Evolutionary conservation across 2,113 vertebrate species (phyloP), one percentile per base, ranked within the genome.

Genomic region (Petromus typicus): DNA sequence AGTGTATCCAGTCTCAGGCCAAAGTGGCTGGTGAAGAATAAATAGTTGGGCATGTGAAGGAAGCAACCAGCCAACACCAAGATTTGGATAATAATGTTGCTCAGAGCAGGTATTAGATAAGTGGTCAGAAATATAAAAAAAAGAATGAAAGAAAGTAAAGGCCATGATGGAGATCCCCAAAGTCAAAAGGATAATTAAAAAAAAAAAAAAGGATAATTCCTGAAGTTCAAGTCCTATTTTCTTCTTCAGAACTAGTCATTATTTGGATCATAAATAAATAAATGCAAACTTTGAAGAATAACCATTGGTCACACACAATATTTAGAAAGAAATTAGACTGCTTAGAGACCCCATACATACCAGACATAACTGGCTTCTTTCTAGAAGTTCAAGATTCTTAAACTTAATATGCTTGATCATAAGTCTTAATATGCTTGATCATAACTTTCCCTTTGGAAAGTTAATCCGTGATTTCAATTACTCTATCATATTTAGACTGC

Each of bases 191-290:
- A 95, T 67, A 71, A 94, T 93, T 97, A n/a, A n/a, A n/a, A n/a
- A n/a, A n/a, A n/a, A n/a, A n/a, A n/a, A 96, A 93, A 91, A 97
- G 84, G 73, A 95, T 67, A 71, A 94, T 93, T 97, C 96, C 92
- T 67, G 96, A 94, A 87, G 95, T 93, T 57, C 66, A 69, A 64
- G 79, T 97, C 43, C 73, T 59, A 88, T 96, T 97, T 96, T 90
- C 80, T 69, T 96, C 73, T 86, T 95, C 51, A 82, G 7, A 67
- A 37, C 5, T 87, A 90, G 48, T 37, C 76, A 95, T 96, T 10
- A 51, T 27, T 92, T 80, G 51, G 2, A 93, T 84, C 86, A 4
- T n/a, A 67, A 34, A 67, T 16, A 97, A n/a, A 66, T 67, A 71
- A 63, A 27, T 90, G 64, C 32, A 34, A 67, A 67, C 13, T 8